Percentiles rank a stretch among this genome's conserved stretches.
Evolutionary conservation across 2,113 vertebrate genomes (phyloP).

Genomic region (Tauraco erythrolophus): DNA sequence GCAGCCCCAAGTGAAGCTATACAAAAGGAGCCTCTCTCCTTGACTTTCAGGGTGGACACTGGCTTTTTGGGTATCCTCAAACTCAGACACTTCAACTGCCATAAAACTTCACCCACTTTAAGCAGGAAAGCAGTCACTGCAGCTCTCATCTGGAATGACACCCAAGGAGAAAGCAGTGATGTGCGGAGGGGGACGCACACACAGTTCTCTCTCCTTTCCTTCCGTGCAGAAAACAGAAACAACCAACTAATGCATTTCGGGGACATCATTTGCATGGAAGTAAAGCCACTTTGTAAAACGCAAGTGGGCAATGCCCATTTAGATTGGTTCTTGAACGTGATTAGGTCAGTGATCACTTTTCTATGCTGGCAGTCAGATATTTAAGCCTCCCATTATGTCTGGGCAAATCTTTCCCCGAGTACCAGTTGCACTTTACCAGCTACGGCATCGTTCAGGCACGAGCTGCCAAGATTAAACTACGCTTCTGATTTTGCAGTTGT

Average conservation of each 20-base stretch:
- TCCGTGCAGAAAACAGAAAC: neutral
- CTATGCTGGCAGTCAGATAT: neutral
- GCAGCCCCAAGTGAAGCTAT: neutral
- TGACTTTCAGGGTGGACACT: neutral
- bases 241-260: neutral
- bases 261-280: neutral
- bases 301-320: neutral
- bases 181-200: fast-evolving
- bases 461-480: slow-evolving; percentile 7
- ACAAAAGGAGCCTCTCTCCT: neutral
- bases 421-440: neutral
- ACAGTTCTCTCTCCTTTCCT: neutral
- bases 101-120: neutral
- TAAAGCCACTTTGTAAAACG: neutral
- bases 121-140: neutral
- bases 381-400: neutral
- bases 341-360: neutral
- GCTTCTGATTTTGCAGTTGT: slow-evolving; percentile 2
- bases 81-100: neutral
- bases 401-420: neutral
- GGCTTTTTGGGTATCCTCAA: neutral
- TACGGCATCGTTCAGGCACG: neutral
- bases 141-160: neutral
- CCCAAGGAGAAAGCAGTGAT: neutral
- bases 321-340: neutral